Conservation (phyloP, 2,888 invertebrate genomes). For the Cephalotes varians region DNA sequence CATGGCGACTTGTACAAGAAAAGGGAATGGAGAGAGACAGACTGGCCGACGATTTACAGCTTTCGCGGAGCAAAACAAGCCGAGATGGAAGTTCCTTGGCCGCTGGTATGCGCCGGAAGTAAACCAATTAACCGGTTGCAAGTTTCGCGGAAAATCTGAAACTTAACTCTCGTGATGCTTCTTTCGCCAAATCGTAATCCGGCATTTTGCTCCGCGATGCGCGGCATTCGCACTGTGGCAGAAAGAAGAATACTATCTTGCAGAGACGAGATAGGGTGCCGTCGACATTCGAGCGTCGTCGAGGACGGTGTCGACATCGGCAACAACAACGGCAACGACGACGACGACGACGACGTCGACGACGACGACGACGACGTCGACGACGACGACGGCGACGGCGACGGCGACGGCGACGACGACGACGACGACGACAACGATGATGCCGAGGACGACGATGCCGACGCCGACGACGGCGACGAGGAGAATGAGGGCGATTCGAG, state of each 20-base stretch:
- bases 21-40: constrained; percentile 12
- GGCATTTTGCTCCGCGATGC: constrained; percentile 21
- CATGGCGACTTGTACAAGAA: not conserved
- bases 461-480: constrained; percentile 36
- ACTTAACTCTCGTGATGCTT: constrained; percentile 74
- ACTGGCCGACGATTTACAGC: constrained; percentile 52
- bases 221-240: constrained; percentile 40
- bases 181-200: constrained; percentile 76
- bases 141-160: constrained; percentile 78
- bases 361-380: not conserved
- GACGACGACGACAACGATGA: constrained; percentile 45
- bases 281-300: constrained; percentile 75
- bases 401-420: constrained; percentile 34
- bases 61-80: constrained; percentile 69
- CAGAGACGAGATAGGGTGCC: constrained; percentile 31
- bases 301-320: constrained; percentile 29
- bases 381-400: constrained; percentile 13
- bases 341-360: constrained; percentile 17
- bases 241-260: constrained; percentile 68
- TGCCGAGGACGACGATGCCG: constrained; percentile 45
- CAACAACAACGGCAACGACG: constrained; percentile 7
- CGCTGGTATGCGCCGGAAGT: constrained; percentile 75
- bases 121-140: constrained; percentile 79
- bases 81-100: constrained; percentile 74
- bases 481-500: constrained; percentile 70